These are phyloP conservation scores for Sorex fumeus DNA, from an alignment of 2,113 vertebrate genomes.

Conservation along the genomic window DNA sequence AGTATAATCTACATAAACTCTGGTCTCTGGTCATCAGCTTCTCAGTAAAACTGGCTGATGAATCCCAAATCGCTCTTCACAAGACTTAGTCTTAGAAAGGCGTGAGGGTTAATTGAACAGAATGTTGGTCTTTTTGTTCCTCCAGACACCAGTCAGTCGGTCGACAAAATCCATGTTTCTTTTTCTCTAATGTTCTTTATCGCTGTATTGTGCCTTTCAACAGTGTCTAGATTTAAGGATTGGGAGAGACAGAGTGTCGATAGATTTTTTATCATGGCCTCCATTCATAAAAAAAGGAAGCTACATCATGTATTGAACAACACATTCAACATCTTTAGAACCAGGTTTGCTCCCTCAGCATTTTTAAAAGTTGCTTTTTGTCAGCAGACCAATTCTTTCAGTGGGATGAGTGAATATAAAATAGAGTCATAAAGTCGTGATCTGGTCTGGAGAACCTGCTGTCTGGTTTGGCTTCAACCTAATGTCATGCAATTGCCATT, in stretches of 20 bases:
- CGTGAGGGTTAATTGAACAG: not conserved
- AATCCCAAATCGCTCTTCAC: not conserved
- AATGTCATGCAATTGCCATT: conserved; percentile 35
- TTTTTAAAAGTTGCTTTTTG: conserved; percentile 53
- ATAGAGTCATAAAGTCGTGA: conserved; percentile 1
- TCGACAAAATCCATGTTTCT: conserved; percentile 55
- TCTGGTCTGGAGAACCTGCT: conserved; percentile 53
- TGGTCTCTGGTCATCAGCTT: not conserved
- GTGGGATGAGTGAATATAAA: not conserved
- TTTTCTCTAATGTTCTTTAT: conserved; percentile 10
- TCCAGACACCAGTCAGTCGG: not conserved
- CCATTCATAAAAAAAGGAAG: conserved; percentile 59
- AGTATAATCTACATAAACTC: not conserved
- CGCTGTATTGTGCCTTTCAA: conserved; percentile 21
- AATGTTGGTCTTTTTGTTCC: not conserved
- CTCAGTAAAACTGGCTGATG: not conserved
- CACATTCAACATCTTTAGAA: not conserved
- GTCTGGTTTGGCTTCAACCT: conserved; percentile 29
- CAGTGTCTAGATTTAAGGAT: conserved; percentile 22
- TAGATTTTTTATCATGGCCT: conserved; percentile 62
- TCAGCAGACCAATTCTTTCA: not conserved
- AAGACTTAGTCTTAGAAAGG: not conserved
- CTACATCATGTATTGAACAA: conserved; percentile 8
- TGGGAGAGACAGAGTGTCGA: not conserved
- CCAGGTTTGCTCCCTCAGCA: conserved; percentile 38